Percentiles rank a stretch among this genome's conserved stretches.
phyloP scores from a whole-genome alignment of 2,113 vertebrate species.

The Trachemys scripta region DNA sequence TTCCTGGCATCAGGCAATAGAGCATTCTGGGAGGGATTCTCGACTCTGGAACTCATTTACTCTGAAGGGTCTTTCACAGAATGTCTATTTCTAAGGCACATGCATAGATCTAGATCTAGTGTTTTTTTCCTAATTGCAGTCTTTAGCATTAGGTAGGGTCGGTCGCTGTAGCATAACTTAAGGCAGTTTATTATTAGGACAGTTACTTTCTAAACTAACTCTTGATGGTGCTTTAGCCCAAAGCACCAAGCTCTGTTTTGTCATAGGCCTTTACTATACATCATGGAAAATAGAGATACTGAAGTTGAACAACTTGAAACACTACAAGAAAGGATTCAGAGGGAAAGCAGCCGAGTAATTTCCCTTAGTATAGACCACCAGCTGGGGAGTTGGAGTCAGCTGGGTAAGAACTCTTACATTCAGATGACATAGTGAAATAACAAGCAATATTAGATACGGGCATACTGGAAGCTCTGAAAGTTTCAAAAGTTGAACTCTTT shows the following conservation, averaged over 20 bases:
- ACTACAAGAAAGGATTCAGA: not conserved
- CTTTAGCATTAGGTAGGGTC: not conserved
- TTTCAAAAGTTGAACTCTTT: not conserved
- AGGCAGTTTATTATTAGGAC: not conserved
- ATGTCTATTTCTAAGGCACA: not conserved
- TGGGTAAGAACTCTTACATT: not conserved
- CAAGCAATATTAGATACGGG: not conserved
- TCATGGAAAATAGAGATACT: not conserved
- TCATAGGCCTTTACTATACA: not conserved
- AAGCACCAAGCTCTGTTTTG: not conserved
- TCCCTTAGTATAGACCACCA: not conserved
- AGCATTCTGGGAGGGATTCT: not conserved
- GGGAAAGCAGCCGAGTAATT: not conserved
- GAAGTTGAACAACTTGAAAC: not conserved
- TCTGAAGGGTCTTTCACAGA: not conserved
- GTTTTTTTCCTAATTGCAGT: not conserved
- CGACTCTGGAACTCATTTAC: not conserved
- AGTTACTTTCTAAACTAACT: not conserved
- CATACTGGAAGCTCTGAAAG: not conserved
- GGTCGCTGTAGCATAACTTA: not conserved
- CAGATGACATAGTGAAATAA: not conserved
- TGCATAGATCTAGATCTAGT: not conserved
- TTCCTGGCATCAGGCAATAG: not conserved
- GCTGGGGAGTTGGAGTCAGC: not conserved
- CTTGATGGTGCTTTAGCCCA: not conserved